phyloP scores from a whole-genome alignment of 2,888 invertebrate genomes.

The Nemotelus nigrinus region DNA sequence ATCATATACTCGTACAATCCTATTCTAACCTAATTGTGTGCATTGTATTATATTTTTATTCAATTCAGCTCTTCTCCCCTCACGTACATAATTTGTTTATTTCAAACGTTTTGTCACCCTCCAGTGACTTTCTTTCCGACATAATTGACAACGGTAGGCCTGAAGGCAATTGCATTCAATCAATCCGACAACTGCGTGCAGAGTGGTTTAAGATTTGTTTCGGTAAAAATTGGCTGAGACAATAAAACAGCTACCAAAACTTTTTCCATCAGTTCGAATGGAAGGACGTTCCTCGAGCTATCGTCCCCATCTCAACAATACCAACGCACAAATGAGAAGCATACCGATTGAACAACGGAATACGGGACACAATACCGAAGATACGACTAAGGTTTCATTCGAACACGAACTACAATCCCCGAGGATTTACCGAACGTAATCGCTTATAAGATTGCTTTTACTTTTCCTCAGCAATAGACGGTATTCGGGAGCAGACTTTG shows the following conservation, averaged over 20 bases:
- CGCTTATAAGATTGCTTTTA: constrained; percentile 56
- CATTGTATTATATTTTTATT: too few species aligned
- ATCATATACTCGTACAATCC: too few species aligned
- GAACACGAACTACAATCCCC: constrained; percentile 50
- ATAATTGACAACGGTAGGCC: constrained; percentile 35
- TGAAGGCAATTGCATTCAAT: constrained; percentile 51
- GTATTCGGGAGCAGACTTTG: constrained; percentile 41
- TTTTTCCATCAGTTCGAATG: constrained; percentile 49
- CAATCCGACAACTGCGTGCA: constrained; percentile 49
- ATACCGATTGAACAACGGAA: not conserved
- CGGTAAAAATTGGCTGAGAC: constrained; percentile 52
- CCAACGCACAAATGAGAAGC: constrained; percentile 22
- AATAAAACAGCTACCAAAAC: constrained; percentile 50
- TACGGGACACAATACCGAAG: not conserved
- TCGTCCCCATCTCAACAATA: constrained; percentile 7
- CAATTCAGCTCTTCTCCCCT: constrained; percentile 17
- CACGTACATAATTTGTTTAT: constrained; percentile 42
- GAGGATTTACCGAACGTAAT: constrained; percentile 55
- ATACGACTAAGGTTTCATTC: constrained; percentile 21
- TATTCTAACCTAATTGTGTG: too few species aligned
- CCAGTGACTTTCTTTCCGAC: constrained; percentile 34
- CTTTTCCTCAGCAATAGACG: constrained; percentile 30
- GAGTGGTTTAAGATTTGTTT: constrained; percentile 50
- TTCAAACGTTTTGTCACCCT: constrained; percentile 42
- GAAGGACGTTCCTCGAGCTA: constrained; percentile 16